Base-by-base conservation (phyloP, 2,888 invertebrate genomes). In the Gibbula magus region DNA sequence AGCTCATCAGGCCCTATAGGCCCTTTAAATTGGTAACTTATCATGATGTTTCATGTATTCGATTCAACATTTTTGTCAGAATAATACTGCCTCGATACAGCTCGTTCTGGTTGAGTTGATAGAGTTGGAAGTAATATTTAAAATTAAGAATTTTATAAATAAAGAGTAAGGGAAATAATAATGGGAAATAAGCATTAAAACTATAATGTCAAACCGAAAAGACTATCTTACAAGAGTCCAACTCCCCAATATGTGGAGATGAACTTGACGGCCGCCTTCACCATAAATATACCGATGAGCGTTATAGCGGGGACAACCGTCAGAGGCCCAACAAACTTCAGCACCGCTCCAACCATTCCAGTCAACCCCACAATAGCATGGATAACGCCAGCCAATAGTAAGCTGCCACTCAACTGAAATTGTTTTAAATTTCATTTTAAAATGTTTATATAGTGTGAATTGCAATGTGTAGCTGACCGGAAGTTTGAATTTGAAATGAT, bases 141-240 rank as follows among this genome's bases (percentile, higher is more conserved):
- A n/a, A n/a, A n/a, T n/a, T 35, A 35, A 35, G 4, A 35, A 35
- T 5, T 35, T 5, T 35, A 5, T 35, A 35, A 35, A 35, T 56
- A 1, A 56, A 56, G 8, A 1, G 16, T 22, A 8, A 3, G 8
- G 56, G n/a, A 56, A 8, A 0, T 56, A n/a, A 8, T 56, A 5
- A 8, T 56, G 1, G 3, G 4, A 61, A 22, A 61, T 10, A 16
- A 61, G 25, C 29, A 29, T n/a, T 7, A 10, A n/a, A 45, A 25
- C 18, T 53, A 7, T 22, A 22, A 25, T 29, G n/a, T 29, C 20
- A 51, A 52, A 53, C 2, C 16, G 18, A 18, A 45, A 10, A n/a
- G n/a, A n/a, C 0, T 16, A 4, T 45, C 84, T 83, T 56, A 83
- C 96, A 95, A 95, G 29, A 95, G 94, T 18, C 84, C 82, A 10